Evolutionary conservation across 1,140 invertebrate species (phyloP).

Genomic region (Drosophila biarmipes): DNA sequence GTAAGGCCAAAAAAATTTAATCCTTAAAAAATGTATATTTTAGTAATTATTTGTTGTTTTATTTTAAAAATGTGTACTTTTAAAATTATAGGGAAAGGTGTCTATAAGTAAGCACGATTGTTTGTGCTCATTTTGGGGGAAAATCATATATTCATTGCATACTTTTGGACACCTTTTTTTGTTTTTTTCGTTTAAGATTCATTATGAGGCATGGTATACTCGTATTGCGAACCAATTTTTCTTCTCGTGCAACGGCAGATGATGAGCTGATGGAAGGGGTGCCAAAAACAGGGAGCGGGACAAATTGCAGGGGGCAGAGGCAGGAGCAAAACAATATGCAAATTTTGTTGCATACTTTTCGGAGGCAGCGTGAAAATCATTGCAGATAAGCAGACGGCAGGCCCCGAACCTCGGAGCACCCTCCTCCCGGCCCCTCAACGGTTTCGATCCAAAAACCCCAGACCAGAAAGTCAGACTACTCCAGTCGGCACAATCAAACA

Average conservation of each 20-base stretch:
- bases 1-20: no score
- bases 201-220: neutral
- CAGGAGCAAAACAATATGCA: slow-evolving; percentile 79
- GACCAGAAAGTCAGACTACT: slow-evolving; percentile 28
- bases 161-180: no score
- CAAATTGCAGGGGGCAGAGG: slow-evolving; percentile 51
- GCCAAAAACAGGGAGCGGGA: slow-evolving; percentile 17
- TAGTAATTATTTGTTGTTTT: no score
- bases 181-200: no score
- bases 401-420: neutral
- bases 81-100: no score
- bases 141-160: no score
- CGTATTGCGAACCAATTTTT: neutral
- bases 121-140: no score
- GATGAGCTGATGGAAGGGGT: slow-evolving; percentile 11
- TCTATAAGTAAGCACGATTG: no score
- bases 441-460: slow-evolving; percentile 10
- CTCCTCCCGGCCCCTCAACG: no score
- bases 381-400: slow-evolving; percentile 66
- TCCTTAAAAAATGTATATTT: no score
- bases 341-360: slow-evolving; percentile 80
- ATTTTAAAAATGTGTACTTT: no score
- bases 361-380: slow-evolving; percentile 79
- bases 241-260: slow-evolving; percentile 4
- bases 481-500: slow-evolving; percentile 39